Evolutionary conservation across 2,888 invertebrate genomes (phyloP).

Genomic region (Ormia ochracea): DNA sequence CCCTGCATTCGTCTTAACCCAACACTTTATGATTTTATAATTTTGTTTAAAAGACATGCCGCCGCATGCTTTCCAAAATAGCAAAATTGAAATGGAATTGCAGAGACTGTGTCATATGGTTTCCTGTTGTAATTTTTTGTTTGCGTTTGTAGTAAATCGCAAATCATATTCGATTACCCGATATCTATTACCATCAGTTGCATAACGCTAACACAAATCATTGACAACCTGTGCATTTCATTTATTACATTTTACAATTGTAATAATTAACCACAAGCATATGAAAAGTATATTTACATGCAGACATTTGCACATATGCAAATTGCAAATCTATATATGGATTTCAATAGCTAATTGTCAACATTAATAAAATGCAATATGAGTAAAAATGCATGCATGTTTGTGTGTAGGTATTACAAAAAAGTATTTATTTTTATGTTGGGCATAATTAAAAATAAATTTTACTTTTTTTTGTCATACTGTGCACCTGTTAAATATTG

Average conservation of each 20-base stretch:
- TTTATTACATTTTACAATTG: slow-evolving; percentile 37
- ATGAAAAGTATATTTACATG: slow-evolving; percentile 1
- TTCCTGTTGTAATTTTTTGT: background rate
- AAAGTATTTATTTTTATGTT: background rate
- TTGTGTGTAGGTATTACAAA: too few relatives aligned
- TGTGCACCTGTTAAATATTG: slow-evolving; percentile 27
- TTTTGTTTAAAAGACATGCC: too few relatives aligned
- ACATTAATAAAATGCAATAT: slow-evolving; percentile 2
- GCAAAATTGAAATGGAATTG: background rate
- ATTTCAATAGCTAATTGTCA: slow-evolving; percentile 8
- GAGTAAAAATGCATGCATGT: too few relatives aligned
- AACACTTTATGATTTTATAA: background rate
- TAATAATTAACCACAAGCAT: slow-evolving; percentile 54
- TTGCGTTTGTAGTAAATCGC: background rate
- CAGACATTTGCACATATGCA: background rate
- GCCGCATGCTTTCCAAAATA: background rate
- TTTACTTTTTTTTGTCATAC: slow-evolving; percentile 29
- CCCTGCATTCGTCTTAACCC: too few relatives aligned
- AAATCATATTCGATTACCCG: slow-evolving; percentile 40
- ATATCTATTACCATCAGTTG: slow-evolving; percentile 24
- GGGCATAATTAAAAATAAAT: slow-evolving; percentile 36
- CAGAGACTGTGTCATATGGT: background rate
- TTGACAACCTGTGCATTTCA: slow-evolving; percentile 33
- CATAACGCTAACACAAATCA: slow-evolving; percentile 32
- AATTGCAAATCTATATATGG: background rate